Conservation (phyloP, 1,140 invertebrate species). For the Lerema accius region DNA sequence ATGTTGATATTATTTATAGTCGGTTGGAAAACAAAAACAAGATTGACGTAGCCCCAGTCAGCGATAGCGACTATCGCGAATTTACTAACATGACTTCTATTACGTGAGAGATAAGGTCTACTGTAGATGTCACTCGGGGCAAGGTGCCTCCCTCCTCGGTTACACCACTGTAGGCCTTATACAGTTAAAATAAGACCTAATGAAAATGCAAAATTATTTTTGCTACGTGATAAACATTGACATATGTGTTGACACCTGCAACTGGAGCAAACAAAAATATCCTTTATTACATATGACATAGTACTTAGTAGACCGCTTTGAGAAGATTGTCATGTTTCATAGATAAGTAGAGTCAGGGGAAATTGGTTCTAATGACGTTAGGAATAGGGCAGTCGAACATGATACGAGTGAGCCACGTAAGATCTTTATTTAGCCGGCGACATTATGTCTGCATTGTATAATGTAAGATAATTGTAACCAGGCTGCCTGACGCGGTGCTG, state of each 20-base stretch:
- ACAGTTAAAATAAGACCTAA: not conserved
- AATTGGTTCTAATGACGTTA: conserved; percentile 1
- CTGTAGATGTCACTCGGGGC: conserved; percentile 12
- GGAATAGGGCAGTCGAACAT: conserved; percentile 5
- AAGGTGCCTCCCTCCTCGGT: not conserved
- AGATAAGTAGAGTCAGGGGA: conserved; percentile 1
- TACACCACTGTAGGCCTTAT: not conserved
- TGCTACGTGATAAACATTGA: conserved; percentile 9
- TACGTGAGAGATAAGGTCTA: conserved; percentile 22
- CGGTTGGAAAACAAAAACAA: conserved; percentile 28
- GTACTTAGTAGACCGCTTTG: not conserved
- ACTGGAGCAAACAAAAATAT: not conserved
- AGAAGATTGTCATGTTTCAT: not conserved
- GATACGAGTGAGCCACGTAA: conserved; percentile 31
- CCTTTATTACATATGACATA: not conserved
- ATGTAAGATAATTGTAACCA: conserved; percentile 25
- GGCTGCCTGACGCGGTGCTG: conserved; percentile 1
- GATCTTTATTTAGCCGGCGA: conserved; percentile 42
- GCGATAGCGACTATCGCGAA: not conserved
- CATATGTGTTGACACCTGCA: not conserved
- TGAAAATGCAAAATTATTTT: conserved; percentile 5
- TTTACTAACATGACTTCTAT: conserved; percentile 24
- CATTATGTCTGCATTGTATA: conserved; percentile 36
- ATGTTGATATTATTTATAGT: conserved; percentile 19
- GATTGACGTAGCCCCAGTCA: conserved; percentile 18